Conservation (phyloP, 2,797 vertebrate species). For the Megaceryle alcyon region DNA sequence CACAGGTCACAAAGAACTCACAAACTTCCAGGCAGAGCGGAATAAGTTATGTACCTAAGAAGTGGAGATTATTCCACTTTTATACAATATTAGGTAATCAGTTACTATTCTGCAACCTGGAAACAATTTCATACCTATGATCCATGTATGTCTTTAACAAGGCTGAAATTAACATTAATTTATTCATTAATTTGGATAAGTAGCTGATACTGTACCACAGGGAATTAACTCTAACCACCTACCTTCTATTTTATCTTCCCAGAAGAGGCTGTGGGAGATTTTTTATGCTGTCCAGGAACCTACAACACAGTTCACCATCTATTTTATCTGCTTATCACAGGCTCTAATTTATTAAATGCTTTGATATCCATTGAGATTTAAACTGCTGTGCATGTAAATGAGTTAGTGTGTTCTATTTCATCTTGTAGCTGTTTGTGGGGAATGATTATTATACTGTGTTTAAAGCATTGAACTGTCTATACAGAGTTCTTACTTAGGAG, state of each 20-base stretch:
- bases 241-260: not conserved
- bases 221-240: not conserved
- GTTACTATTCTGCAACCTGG: not conserved
- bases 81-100: not conserved
- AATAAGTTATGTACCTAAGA: not conserved
- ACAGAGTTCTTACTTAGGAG: fast-evolving
- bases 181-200: not conserved
- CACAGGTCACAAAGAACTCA: not conserved
- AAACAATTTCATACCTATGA: not conserved
- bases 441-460: not conserved
- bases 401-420: not conserved
- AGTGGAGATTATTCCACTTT: not conserved
- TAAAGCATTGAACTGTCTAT: not conserved
- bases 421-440: not conserved
- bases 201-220: not conserved
- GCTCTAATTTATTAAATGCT: not conserved
- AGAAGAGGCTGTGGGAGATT: not conserved
- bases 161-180: not conserved
- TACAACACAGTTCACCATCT: not conserved
- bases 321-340: not conserved
- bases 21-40: not conserved
- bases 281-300: not conserved
- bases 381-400: not conserved
- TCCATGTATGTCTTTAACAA: not conserved
- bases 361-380: not conserved